A percentile compares a stretch with the other conserved stretches of the same genome.
Conservation (phyloP, 2,113 vertebrate genomes). For the Hippocampus abdominalis region DNA sequence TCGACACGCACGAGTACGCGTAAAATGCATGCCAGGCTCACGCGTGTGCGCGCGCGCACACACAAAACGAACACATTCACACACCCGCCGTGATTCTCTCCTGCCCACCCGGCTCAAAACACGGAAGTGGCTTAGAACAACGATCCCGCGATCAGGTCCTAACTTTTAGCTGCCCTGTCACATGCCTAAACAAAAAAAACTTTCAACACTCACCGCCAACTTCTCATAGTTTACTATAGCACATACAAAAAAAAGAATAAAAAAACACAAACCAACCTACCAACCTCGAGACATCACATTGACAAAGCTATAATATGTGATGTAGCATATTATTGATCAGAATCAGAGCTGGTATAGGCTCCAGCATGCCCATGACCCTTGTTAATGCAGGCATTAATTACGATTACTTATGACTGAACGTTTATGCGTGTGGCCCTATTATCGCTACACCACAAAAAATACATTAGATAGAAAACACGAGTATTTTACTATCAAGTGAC, state of each 20-base stretch:
- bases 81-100: constrained; percentile 1
- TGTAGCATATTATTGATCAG: not conserved
- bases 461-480: too few species aligned
- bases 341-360: too few species aligned
- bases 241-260: not conserved
- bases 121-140: constrained; percentile 53
- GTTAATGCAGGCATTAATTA: too few species aligned
- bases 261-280: not conserved
- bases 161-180: constrained; percentile 22
- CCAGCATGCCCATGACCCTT: too few species aligned
- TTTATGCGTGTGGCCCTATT: too few species aligned
- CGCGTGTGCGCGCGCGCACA: not conserved
- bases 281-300: not conserved
- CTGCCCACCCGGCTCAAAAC: constrained; percentile 37
- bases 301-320: not conserved
- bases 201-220: not conserved
- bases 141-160: constrained; percentile 31
- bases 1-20: not conserved
- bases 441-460: too few species aligned
- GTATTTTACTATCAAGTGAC: too few species aligned
- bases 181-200: constrained; percentile 32
- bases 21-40: not conserved
- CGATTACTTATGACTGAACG: too few species aligned
- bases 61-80: constrained; percentile 6
- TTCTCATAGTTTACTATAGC: too few species aligned